Conservation (phyloP, 2,888 invertebrate genomes). For the Siphlonurus alternatus region DNA sequence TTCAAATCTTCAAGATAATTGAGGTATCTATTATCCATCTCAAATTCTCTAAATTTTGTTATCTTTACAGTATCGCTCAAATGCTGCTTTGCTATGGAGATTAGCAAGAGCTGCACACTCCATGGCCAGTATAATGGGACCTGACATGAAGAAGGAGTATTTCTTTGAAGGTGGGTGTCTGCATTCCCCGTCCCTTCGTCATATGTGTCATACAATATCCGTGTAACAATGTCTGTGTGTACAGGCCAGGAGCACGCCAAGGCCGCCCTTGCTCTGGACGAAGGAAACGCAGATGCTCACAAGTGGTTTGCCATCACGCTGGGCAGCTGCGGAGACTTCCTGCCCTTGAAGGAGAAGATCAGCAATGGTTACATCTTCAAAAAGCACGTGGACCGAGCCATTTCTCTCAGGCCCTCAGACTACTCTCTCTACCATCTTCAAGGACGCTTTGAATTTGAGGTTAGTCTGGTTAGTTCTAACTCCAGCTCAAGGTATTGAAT, state of each 20-base stretch:
- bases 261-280: conserved; percentile 32
- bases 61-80: conserved; percentile 2
- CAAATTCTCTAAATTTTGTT: neutral
- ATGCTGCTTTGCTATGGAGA: conserved; percentile 18
- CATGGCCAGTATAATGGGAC: conserved; percentile 14
- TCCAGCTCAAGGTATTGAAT: neutral
- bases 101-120: conserved; percentile 19
- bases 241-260: conserved; percentile 38
- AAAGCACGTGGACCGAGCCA: conserved; percentile 46
- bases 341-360: conserved; percentile 43
- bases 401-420: conserved; percentile 41
- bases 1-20: too few relatives aligned
- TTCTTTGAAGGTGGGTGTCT: conserved; percentile 17
- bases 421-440: conserved; percentile 45
- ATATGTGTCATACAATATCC: too few relatives aligned
- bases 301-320: conserved; percentile 58
- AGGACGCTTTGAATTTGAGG: conserved; percentile 50
- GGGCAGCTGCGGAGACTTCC: conserved; percentile 39
- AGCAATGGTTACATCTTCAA: conserved; percentile 45
- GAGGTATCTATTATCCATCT: too few relatives aligned
- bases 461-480: conserved; percentile 21
- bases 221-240: too few relatives aligned
- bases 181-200: too few relatives aligned
- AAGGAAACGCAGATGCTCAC: conserved; percentile 38
- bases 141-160: conserved; percentile 16